These are phyloP conservation scores for Tyto alba DNA, from an alignment of 2,113 vertebrate genomes.

Conservation along the genomic window DNA sequence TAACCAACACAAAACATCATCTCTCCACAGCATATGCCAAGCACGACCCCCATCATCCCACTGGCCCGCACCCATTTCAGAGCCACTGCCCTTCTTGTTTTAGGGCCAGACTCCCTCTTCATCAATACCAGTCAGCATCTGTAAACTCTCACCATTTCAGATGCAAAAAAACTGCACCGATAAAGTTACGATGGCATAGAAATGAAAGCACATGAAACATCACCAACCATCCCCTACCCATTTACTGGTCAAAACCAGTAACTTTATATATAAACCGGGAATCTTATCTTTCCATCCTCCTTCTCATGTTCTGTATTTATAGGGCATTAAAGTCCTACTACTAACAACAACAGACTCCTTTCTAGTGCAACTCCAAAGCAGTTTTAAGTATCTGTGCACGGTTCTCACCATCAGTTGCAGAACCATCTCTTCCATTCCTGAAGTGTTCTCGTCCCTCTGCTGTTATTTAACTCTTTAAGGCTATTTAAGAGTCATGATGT, in stretches of 20 bases:
- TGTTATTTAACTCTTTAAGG: conserved; percentile 43
- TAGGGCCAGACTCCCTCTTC: neutral
- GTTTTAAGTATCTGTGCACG: neutral
- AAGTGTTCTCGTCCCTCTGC: neutral
- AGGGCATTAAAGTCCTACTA: neutral
- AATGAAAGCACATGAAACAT: neutral
- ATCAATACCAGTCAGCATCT: neutral
- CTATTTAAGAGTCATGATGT: neutral
- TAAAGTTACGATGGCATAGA: neutral
- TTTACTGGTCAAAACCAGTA: too few species aligned
- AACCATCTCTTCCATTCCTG: neutral
- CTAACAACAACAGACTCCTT: neutral
- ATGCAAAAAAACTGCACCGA: neutral
- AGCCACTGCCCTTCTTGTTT: neutral
- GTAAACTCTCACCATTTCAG: neutral
- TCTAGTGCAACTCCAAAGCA: neutral
- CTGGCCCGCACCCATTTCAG: neutral
- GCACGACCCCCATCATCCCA: fast-evolving
- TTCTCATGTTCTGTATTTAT: neutral
- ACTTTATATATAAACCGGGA: too few species aligned
- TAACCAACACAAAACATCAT: neutral
- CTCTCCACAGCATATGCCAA: neutral
- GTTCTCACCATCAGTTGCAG: neutral
- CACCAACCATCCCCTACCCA: neutral
- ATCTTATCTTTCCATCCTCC: neutral